Evolutionary conservation across 23 tunicate species (phyloP).

Genomic region (Ascidia mentula): DNA sequence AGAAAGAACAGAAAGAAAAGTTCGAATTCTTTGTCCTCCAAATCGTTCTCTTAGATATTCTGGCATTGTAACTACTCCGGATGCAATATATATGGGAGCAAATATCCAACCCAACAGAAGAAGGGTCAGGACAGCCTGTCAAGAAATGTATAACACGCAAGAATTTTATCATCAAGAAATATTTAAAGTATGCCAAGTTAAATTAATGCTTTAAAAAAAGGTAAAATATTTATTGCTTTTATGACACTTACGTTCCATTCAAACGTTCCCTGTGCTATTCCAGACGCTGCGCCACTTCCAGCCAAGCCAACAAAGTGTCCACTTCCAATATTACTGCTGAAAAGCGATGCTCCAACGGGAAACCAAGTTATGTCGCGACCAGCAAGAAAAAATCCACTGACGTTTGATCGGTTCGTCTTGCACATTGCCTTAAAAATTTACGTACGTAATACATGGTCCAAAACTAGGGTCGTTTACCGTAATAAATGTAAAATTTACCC

Average conservation of each 20-base stretch:
- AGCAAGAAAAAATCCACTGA: slow-evolving; percentile 90
- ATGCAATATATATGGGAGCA: slow-evolving; percentile 86
- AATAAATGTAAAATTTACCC: slow-evolving; percentile 32
- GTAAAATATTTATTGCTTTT: no score
- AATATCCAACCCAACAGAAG: slow-evolving; percentile 87
- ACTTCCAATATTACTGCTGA: slow-evolving; percentile 87
- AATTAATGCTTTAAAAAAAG: no score
- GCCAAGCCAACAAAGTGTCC: slow-evolving; percentile 98
- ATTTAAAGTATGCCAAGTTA: not conserved
- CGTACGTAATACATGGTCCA: no score
- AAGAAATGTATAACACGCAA: not conserved
- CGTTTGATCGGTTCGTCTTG: slow-evolving; percentile 67
- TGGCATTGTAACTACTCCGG: slow-evolving; percentile 92
- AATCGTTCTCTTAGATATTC: slow-evolving; percentile 86
- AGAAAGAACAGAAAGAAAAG: slow-evolving; percentile 69
- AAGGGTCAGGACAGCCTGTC: slow-evolving; percentile 74
- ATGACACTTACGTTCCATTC: slow-evolving; percentile 95
- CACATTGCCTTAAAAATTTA: slow-evolving; percentile 62
- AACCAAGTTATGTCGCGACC: slow-evolving; percentile 90
- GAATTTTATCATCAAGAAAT: no score
- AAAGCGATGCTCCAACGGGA: slow-evolving; percentile 95
- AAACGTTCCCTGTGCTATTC: slow-evolving; percentile 88
- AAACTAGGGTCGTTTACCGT: no score
- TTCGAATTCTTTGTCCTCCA: slow-evolving; percentile 83
- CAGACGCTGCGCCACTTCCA: slow-evolving; percentile 89